Percentiles rank a stretch among this genome's conserved stretches.
Conservation (phyloP, 2,888 invertebrate genomes). For the Noctua janthe region DNA sequence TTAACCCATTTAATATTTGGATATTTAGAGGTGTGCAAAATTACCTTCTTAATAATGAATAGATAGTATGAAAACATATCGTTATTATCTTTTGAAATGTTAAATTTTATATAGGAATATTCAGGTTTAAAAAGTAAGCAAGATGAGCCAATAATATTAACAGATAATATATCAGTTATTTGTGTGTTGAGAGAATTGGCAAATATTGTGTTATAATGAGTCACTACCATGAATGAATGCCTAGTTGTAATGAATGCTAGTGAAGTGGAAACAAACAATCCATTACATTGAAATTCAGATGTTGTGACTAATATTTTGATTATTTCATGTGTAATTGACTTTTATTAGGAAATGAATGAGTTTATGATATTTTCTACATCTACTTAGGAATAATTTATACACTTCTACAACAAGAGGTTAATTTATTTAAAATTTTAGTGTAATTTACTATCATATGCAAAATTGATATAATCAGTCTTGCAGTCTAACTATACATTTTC, state of each 20-base stretch:
- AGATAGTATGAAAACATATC: background rate
- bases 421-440: constrained; percentile 1
- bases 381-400: background rate
- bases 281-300: constrained; percentile 43
- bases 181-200: constrained; percentile 5
- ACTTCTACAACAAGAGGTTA: background rate
- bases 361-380: background rate
- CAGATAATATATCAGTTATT: background rate
- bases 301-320: constrained; percentile 48
- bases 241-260: constrained; percentile 20
- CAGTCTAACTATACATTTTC: background rate
- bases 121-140: background rate
- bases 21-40: constrained; percentile 64
- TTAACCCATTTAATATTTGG: constrained; percentile 77
- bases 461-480: background rate
- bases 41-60: constrained; percentile 51
- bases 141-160: background rate
- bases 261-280: constrained; percentile 38
- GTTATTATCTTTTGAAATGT: too few species aligned
- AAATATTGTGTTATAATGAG: constrained; percentile 39
- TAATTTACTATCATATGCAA: background rate
- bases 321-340: constrained; percentile 34
- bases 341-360: constrained; percentile 25
- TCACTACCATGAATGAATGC: constrained; percentile 49
- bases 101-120: too few species aligned